Percentiles rank a stretch among this genome's conserved stretches.
Evolutionary conservation across 1,140 invertebrate species (phyloP).

Genomic region (Drusus annulatus): DNA sequence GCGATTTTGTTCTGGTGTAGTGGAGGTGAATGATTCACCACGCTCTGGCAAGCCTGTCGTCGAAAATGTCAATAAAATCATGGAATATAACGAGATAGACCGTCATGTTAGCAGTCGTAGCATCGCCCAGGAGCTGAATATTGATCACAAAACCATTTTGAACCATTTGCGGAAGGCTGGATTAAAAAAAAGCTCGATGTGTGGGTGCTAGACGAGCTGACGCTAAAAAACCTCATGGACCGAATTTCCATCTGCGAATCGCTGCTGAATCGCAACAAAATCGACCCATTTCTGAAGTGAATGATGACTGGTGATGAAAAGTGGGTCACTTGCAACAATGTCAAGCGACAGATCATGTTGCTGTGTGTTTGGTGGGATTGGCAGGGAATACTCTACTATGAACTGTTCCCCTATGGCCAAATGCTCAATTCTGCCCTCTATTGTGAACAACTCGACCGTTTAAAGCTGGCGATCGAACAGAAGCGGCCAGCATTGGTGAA

Average conservation of each 20-base stretch:
- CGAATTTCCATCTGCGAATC: conserved; percentile 19
- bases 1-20: conserved; percentile 24
- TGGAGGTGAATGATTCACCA: conserved; percentile 21
- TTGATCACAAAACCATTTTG: conserved; percentile 12
- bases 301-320: conserved; percentile 15
- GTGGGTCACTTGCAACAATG: background rate
- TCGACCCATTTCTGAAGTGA: conserved; percentile 20
- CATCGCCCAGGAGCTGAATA: conserved; percentile 25
- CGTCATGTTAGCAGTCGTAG: conserved; percentile 15
- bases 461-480: conserved; percentile 22
- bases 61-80: conserved; percentile 23
- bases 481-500: conserved; percentile 27
- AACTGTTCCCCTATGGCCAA: conserved; percentile 17
- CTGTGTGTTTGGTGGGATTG: too few species aligned
- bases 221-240: conserved; percentile 16
- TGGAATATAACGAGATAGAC: conserved; percentile 10
- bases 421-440: conserved; percentile 18
- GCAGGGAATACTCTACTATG: conserved; percentile 23
- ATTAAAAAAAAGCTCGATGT: conserved; percentile 22
- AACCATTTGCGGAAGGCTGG: conserved; percentile 11
- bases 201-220: conserved; percentile 12
- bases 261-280: conserved; percentile 23
- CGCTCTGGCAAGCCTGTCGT: conserved; percentile 17
- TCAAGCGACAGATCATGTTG: too few species aligned
- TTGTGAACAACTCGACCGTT: conserved; percentile 25